Percentiles rank a stretch among this genome's conserved stretches.
phyloP scores from a whole-genome alignment of 2,113 vertebrate genomes.

The Rhabdomys dilectus region DNA sequence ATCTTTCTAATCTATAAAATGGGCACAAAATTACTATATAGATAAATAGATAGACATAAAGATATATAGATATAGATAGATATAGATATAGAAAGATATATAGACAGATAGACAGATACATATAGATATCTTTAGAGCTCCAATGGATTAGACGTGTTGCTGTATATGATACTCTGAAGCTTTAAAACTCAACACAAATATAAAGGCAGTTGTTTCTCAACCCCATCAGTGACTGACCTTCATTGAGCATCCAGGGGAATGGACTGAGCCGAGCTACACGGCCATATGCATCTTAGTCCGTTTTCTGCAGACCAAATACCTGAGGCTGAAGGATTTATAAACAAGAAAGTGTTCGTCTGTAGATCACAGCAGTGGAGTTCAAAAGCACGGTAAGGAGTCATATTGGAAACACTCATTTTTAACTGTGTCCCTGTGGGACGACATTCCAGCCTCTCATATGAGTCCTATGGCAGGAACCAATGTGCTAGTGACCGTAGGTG shows the following conservation, averaged over 20 bases:
- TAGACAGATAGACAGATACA: neutral
- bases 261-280: neutral
- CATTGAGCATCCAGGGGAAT: neutral
- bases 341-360: neutral
- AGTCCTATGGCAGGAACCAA: neutral
- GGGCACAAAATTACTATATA: neutral
- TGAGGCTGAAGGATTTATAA: neutral
- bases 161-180: neutral
- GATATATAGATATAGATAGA: neutral
- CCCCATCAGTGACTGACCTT: neutral
- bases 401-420: neutral
- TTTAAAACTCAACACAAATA: neutral
- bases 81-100: neutral
- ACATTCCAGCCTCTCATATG: neutral
- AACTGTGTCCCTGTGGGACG: neutral
- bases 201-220: neutral
- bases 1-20: neutral
- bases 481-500: neutral
- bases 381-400: neutral
- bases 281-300: neutral
- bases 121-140: too few species aligned
- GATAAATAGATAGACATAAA: too few species aligned
- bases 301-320: neutral
- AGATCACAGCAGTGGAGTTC: neutral
- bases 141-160: neutral